Evolutionary conservation across 2,888 invertebrate species (phyloP), one percentile per base, ranked within the genome.

Genomic region (Cephus runcator): DNA sequence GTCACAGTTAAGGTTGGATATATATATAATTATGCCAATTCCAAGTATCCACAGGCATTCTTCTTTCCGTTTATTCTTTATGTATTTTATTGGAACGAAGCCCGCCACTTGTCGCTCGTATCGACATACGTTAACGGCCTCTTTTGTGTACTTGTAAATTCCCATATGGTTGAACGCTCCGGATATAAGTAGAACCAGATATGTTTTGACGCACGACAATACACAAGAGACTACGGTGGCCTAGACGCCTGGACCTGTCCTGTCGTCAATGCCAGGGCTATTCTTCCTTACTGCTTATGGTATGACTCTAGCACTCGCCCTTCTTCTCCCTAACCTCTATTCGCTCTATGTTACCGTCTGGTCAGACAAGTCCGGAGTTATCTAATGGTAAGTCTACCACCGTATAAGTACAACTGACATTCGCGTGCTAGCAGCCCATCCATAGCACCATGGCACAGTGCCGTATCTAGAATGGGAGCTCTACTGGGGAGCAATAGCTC

Each of bases 361-460:
- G 71, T 71, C 71, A 31, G 12, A 31, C 31, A 71, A 30, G 71
- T 31, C 9, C 12, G 15, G 31, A 31, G 71, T 31, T 71, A 71
- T 71, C 71, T 71, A 71, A 71, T 71, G n/a, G 71, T 71, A 71
- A 71, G 71, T 71, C 33, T 15, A 23, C 71, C 31, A 1, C 71
- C 71, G 71, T 71, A 71, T 71, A 71, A 12, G 71, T 71, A 71
- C 71, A 71, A 71, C 71, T 31, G 33, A 34, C 71, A 71, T 56
- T 56, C 23, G 56, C 56, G 56, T 56, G 23, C 56, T 15, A 56
- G 23, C 23, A 2, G 23, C 56, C 23, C 23, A 56, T 56, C 9
- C 56, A 9, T 56, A 23, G 23, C 56, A 56, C 56, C 9, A 40
- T 15, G 15, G 15, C 40, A 40, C 40, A 40, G 56, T 23, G 56